Percentiles rank a stretch among this genome's conserved stretches.
Conservation (phyloP, 2,113 vertebrate species). For the Takifugu flavidus region DNA sequence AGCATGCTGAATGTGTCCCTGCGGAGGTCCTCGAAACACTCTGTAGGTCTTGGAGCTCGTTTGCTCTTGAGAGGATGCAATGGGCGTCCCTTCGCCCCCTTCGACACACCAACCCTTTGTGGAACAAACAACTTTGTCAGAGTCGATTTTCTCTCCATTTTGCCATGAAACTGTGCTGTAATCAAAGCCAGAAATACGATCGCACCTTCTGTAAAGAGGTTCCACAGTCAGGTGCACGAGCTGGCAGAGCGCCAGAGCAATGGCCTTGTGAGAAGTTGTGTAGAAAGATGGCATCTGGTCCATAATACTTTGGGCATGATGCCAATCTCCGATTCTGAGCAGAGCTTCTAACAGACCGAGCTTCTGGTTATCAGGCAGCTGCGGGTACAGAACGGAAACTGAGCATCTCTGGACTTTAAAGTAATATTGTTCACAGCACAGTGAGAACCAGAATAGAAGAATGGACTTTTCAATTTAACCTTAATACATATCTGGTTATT, state of each 20-base stretch:
- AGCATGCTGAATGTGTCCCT: constrained; percentile 95
- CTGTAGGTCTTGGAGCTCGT: constrained; percentile 83
- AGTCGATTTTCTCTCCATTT: neutral
- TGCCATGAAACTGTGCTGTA: no score
- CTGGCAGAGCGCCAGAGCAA: constrained; percentile 91
- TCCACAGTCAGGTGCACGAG: constrained; percentile 94
- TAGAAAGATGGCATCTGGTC: constrained; percentile 97
- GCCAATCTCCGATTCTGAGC: constrained; percentile 95
- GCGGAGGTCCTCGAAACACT: constrained; percentile 88
- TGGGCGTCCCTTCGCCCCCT: constrained; percentile 87
- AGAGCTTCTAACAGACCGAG: constrained; percentile 94
- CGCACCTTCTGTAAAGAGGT: constrained; percentile 92
- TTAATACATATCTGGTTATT: neutral
- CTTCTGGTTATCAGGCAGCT: constrained; percentile 97
- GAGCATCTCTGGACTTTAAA: neutral
- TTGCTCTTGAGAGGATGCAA: constrained; percentile 80
- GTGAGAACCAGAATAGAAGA: neutral
- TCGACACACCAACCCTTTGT: constrained; percentile 88
- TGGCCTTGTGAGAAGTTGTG: constrained; percentile 90
- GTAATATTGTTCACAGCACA: neutral
- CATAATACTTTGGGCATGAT: constrained; percentile 95
- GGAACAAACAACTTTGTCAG: constrained; percentile 13
- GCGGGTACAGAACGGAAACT: constrained; percentile 24
- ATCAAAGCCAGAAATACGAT: constrained; percentile 1
- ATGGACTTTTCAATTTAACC: neutral